Conservation (phyloP, 2,797 vertebrate genomes). For the Trematomus bernacchii region DNA sequence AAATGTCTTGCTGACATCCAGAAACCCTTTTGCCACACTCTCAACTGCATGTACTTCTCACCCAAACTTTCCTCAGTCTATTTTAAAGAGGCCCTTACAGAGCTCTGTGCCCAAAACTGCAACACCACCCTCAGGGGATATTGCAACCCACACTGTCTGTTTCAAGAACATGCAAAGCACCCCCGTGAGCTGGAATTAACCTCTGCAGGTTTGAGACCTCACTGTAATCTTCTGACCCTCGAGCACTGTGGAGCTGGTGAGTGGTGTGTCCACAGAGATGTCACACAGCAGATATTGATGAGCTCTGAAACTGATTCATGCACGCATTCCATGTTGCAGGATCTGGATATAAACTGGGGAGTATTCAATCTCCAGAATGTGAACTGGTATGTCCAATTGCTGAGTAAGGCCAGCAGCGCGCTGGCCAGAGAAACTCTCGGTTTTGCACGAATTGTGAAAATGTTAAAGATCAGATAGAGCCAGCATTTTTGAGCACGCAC, state of each 20-base stretch:
- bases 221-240: constrained; percentile 10
- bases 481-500: constrained; percentile 27
- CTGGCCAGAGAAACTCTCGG: constrained; percentile 17
- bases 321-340: constrained; percentile 35
- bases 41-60: neutral
- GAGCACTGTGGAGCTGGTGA: constrained; percentile 35
- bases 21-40: neutral
- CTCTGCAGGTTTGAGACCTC: constrained; percentile 25
- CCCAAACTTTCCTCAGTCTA: constrained; percentile 1
- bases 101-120: constrained; percentile 19
- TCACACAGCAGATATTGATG: constrained; percentile 49
- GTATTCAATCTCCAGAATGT: constrained; percentile 29
- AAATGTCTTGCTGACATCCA: neutral
- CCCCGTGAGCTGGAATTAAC: constrained; percentile 15
- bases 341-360: constrained; percentile 28
- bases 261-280: constrained; percentile 42
- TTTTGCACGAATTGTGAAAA: constrained; percentile 34
- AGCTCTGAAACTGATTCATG: constrained; percentile 45
- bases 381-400: constrained; percentile 53
- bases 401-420: constrained; percentile 45
- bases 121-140: constrained; percentile 29
- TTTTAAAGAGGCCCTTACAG: constrained; percentile 16
- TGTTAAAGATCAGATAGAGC: constrained; percentile 53
- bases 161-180: constrained; percentile 26
- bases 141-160: constrained; percentile 24